These are phyloP conservation scores for Oreonectes daqikongensis DNA, from an alignment of 2,797 vertebrate genomes.

Conservation along the genomic window DNA sequence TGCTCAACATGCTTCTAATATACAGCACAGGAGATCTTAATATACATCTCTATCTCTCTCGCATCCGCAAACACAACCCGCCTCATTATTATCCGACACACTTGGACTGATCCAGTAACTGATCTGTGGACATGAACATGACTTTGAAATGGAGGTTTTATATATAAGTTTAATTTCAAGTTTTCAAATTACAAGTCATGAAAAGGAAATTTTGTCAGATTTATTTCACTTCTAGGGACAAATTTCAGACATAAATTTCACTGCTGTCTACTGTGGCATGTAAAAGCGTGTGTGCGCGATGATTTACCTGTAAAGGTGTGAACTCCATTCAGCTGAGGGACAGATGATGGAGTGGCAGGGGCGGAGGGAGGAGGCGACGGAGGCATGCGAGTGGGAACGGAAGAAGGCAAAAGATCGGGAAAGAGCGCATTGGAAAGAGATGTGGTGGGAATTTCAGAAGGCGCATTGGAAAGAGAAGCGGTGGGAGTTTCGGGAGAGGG, in stretches of 20 bases:
- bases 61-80: conserved; percentile 16
- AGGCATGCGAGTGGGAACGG: conserved; percentile 30
- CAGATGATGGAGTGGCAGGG: conserved; percentile 66
- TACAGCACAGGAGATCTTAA: conserved; percentile 43
- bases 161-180: too few species aligned
- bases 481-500: conserved; percentile 39
- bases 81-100: conserved; percentile 10
- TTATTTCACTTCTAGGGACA: neutral
- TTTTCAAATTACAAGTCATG: too few species aligned
- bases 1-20: conserved; percentile 45
- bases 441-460: conserved; percentile 34
- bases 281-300: conserved; percentile 29
- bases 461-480: conserved; percentile 34
- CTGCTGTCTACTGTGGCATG: conserved; percentile 39
- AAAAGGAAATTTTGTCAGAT: neutral
- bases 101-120: conserved; percentile 17
- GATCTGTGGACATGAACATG: neutral
- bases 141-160: too few species aligned
- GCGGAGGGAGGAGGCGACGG: neutral
- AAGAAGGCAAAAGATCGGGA: conserved; percentile 21
- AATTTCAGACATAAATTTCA: neutral
- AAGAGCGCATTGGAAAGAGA: conserved; percentile 41
- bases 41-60: conserved; percentile 38
- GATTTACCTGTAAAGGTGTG: conserved; percentile 80
- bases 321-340: conserved; percentile 76